Evolutionary conservation across 1,140 invertebrate genomes (phyloP).

Genomic region (Platyscapa corneri): DNA sequence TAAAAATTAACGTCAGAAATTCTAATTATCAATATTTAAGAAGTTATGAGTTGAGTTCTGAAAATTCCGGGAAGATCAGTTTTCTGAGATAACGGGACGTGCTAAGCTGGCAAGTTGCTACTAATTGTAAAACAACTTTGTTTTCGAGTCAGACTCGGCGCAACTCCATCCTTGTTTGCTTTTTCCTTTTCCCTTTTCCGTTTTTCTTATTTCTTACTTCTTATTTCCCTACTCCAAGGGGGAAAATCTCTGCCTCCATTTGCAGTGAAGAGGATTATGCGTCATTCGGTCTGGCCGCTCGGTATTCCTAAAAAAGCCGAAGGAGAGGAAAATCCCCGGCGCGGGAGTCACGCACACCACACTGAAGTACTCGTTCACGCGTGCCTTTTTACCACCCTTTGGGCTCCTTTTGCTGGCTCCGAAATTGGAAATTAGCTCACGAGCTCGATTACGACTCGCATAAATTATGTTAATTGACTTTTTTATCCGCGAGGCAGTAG

Average conservation of each 20-base stretch:
- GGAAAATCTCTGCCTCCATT: background rate
- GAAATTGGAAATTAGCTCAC: slow-evolving; percentile 43
- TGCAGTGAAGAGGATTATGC: background rate
- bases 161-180: background rate
- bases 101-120: background rate
- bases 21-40: no score
- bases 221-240: background rate
- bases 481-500: background rate
- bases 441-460: slow-evolving; percentile 14
- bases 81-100: no score
- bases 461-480: slow-evolving; percentile 40
- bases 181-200: no score
- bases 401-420: background rate
- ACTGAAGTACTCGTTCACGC: background rate
- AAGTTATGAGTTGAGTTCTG: no score
- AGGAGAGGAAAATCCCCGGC: background rate
- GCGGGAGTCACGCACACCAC: background rate
- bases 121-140: background rate
- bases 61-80: no score
- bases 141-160: background rate
- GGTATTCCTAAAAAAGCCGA: background rate
- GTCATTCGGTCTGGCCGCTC: background rate
- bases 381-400: background rate
- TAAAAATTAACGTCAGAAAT: no score
- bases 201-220: no score